Base-by-base conservation (phyloP, 2,797 vertebrate genomes). In the Cyprinella venusta region DNA sequence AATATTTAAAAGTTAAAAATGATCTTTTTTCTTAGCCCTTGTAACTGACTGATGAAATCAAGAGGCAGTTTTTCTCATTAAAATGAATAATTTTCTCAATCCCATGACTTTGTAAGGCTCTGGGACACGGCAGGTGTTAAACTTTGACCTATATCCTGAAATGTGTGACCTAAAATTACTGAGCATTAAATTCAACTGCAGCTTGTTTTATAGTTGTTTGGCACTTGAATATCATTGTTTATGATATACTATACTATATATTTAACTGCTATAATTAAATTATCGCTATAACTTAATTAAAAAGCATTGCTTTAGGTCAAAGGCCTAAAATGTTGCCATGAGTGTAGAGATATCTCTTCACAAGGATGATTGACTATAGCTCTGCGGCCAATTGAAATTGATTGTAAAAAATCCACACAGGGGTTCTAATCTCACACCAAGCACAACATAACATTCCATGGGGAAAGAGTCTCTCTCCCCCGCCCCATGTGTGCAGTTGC, bases 1-100 rank as follows among this genome's bases (percentile, higher is more conserved):
- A 61, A 61, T 61, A 76, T 76, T 76, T 76, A 76, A 61, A 56
- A 40, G 54, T 75, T 26, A 76, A 75, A 61, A 61, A 56, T 61
- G 7, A 19, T 61, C 15, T 40, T 75, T 75, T 59, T 40, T 59
- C 72, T 26, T 61, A 61, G 36, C 74, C 54, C 54, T 61, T 76
- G 52, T 56, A 40, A 75, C 21, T 75, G 74, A 61, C n/a, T 76
- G 38, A 76, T 61, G 54, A 42, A 61, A 30, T 24, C 5, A 61
- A 61, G 36, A 61, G 54, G 74, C 54, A 16, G 33, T 42, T 76
- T 76, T 56, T 76, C 74, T 61, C 36, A 61, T 61, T 59, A 76
- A 40, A 76, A 61, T 76, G 8, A 76, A n/a, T 61, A 42, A 61
- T 61, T 30, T 45, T 76, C 36, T 76, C 36, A 76, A 42, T 76